phyloP scores from a whole-genome alignment of 2,888 invertebrate genomes.

The Cerastoderma edule region DNA sequence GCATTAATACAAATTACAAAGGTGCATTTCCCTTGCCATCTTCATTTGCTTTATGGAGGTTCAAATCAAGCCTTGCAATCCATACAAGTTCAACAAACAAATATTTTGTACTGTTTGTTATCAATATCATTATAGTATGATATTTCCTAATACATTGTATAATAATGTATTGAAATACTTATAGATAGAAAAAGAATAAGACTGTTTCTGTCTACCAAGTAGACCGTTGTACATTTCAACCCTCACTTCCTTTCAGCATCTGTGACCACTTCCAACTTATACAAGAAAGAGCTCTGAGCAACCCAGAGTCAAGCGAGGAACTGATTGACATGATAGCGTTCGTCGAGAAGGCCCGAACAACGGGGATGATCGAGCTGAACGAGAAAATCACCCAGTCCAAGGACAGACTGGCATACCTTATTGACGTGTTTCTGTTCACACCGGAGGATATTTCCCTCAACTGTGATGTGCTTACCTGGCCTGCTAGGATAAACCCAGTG shows the following conservation, averaged over 20 bases:
- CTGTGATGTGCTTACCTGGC: conserved; percentile 93
- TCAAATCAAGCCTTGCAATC: no score
- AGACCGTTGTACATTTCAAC: no score
- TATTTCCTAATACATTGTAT: no score
- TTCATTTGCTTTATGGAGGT: no score
- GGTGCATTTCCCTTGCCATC: no score
- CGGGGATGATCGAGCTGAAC: conserved; percentile 88
- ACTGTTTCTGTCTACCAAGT: no score
- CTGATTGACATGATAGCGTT: conserved; percentile 92
- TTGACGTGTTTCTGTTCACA: conserved; percentile 91
- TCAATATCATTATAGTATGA: no score
- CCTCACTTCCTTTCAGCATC: conserved; percentile 79
- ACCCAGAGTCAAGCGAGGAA: conserved; percentile 92
- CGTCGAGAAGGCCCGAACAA: conserved; percentile 91
- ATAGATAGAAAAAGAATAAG: no score
- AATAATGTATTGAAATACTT: no score
- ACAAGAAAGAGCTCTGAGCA: conserved; percentile 88
- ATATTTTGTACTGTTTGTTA: no score
- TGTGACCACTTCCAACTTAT: conserved; percentile 89
- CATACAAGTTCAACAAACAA: no score
- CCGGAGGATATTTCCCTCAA: conserved; percentile 91
- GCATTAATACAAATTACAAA: no score
- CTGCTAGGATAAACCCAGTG: conserved; percentile 91
- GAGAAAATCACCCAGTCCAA: conserved; percentile 87
- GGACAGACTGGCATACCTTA: conserved; percentile 85